phyloP scores from a whole-genome alignment of 2,113 vertebrate species.

The Microtus oregoni region DNA sequence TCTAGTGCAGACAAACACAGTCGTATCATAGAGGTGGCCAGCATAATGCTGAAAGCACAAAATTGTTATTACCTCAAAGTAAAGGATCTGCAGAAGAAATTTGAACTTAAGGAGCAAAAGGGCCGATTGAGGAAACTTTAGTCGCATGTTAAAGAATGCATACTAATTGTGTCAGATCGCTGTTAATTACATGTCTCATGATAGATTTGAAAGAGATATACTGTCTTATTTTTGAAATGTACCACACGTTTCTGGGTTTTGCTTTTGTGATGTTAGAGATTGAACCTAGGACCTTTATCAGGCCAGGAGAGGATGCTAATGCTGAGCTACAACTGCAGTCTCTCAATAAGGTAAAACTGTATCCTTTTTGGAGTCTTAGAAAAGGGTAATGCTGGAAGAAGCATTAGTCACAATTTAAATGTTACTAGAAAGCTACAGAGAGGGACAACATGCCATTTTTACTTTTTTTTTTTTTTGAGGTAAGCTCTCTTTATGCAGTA shows the following conservation, averaged over 20 bases:
- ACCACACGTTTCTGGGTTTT: not conserved
- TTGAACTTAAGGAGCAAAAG: conserved; percentile 19
- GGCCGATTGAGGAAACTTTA: not conserved
- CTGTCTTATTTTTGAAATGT: conserved; percentile 7
- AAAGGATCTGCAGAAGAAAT: conserved; percentile 22
- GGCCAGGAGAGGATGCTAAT: not conserved
- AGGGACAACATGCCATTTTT: not conserved
- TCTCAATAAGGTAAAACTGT: not conserved
- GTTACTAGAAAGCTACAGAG: not conserved
- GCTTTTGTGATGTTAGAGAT: not conserved
- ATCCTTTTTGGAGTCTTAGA: not conserved
- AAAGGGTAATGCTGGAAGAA: not conserved
- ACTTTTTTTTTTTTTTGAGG: not conserved
- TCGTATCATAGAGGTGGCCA: not conserved
- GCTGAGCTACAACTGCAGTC: not conserved
- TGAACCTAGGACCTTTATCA: not conserved
- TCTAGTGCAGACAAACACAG: conserved; percentile 35
- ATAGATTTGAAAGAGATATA: not conserved
- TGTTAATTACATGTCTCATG: conserved; percentile 12
- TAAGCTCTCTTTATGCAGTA: not conserved
- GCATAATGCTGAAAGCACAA: not conserved
- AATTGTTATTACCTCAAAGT: conserved; percentile 19
- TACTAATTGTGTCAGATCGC: not conserved
- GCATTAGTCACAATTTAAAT: not conserved
- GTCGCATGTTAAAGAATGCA: conserved; percentile 2